These are phyloP conservation scores for Probosciger aterrimus DNA, from an alignment of 2,113 vertebrate genomes.

Conservation along the genomic window DNA sequence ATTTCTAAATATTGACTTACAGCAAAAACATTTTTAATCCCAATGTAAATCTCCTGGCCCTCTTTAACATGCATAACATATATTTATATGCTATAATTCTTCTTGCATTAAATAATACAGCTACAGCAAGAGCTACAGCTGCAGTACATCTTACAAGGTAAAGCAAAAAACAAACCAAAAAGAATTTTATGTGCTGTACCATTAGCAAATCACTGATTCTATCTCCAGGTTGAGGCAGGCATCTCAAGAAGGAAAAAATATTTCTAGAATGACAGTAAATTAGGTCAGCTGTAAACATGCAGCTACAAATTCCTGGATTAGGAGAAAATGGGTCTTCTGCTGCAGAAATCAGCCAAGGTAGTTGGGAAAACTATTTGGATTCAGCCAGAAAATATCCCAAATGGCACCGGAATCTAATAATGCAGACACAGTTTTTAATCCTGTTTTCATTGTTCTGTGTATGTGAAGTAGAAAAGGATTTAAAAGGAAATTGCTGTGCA, in stretches of 20 bases:
- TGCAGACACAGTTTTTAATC: background rate
- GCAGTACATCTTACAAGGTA: constrained; percentile 29
- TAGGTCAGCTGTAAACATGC: constrained; percentile 39
- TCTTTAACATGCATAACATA: constrained; percentile 14
- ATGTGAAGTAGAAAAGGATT: background rate
- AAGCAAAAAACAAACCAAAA: background rate
- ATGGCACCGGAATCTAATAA: background rate
- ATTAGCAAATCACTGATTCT: background rate
- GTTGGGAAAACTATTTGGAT: constrained; percentile 18
- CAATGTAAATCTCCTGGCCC: background rate
- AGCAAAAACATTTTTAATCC: constrained; percentile 1
- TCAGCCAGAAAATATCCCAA: background rate
- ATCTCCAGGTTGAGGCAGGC: constrained; percentile 22
- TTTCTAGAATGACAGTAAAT: constrained; percentile 41
- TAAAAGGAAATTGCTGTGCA: background rate
- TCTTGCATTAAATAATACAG: constrained; percentile 1
- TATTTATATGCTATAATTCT: background rate
- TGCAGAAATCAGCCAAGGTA: background rate
- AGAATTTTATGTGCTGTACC: background rate
- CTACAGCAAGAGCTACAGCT: background rate
- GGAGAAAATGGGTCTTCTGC: background rate
- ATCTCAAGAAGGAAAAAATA: constrained; percentile 14
- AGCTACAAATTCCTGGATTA: constrained; percentile 11
- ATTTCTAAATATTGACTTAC: background rate
- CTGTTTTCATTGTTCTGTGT: background rate